These are phyloP conservation scores for Chionodraco myersi DNA, from an alignment of 2,113 vertebrate genomes.

Conservation along the genomic window DNA sequence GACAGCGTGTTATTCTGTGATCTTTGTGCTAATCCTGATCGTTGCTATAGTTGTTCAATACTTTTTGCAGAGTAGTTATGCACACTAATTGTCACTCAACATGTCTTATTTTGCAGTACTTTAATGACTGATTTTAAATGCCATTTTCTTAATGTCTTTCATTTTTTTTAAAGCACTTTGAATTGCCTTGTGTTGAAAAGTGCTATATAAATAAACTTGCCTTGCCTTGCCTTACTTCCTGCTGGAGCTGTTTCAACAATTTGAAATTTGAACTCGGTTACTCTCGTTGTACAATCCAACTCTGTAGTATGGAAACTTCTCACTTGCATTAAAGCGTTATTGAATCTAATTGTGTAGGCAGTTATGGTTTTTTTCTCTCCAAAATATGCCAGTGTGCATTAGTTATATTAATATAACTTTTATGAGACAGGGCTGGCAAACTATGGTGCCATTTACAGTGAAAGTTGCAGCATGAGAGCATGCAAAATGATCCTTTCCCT, in stretches of 20 bases:
- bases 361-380: neutral
- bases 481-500: constrained; percentile 14
- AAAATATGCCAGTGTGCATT: constrained; percentile 27
- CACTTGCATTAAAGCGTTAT: constrained; percentile 17
- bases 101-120: neutral
- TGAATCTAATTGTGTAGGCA: constrained; percentile 16
- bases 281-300: neutral
- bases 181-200: too few species aligned
- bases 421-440: constrained; percentile 27
- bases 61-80: neutral
- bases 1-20: neutral
- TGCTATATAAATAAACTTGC: too few species aligned
- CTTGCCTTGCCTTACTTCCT: neutral
- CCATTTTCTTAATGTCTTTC: too few species aligned
- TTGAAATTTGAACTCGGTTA: constrained; percentile 11
- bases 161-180: too few species aligned
- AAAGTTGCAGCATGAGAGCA: constrained; percentile 2
- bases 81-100: neutral
- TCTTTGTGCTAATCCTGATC: constrained; percentile 16
- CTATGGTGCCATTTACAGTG: neutral
- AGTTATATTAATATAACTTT: constrained; percentile 20
- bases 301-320: neutral
- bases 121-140: too few species aligned
- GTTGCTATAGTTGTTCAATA: neutral
- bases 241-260: neutral